Percentiles rank a stretch among this genome's conserved stretches.
Conservation (phyloP, 2,113 vertebrate species). For the Passer montanus region DNA sequence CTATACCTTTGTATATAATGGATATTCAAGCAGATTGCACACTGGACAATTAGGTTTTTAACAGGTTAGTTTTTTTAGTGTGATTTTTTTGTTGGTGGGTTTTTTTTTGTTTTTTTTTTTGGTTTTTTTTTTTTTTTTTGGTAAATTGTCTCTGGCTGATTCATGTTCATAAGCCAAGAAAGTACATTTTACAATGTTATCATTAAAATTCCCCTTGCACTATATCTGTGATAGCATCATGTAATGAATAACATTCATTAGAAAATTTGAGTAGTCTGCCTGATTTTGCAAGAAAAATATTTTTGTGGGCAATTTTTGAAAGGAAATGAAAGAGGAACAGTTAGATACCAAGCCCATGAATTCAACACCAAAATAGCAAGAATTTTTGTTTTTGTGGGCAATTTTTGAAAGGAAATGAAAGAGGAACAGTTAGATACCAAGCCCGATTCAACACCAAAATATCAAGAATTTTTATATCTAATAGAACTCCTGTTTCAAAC, state of each 20-base stretch:
- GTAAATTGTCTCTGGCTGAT: neutral
- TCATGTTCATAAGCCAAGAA: neutral
- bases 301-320: neutral
- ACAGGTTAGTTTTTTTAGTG: neutral
- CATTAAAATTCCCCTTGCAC: neutral
- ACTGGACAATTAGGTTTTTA: neutral
- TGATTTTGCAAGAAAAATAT: neutral
- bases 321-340: neutral
- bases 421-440: neutral
- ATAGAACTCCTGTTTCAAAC: neutral
- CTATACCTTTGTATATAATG: neutral
- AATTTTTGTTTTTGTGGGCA: neutral
- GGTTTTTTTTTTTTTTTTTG: neutral
- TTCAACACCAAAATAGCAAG: neutral
- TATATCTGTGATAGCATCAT: neutral
- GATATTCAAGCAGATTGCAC: neutral
- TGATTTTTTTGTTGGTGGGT: neutral
- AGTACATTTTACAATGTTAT: neutral
- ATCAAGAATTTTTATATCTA: neutral
- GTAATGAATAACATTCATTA: neutral
- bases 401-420: neutral
- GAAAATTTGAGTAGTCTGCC: neutral
- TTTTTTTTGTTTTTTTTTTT: neutral
- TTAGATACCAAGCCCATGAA: neutral
- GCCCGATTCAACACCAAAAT: neutral